Percentiles rank a stretch among this genome's conserved stretches.
phyloP scores from a whole-genome alignment of 1,140 invertebrate genomes.

The Drosophila willistoni region DNA sequence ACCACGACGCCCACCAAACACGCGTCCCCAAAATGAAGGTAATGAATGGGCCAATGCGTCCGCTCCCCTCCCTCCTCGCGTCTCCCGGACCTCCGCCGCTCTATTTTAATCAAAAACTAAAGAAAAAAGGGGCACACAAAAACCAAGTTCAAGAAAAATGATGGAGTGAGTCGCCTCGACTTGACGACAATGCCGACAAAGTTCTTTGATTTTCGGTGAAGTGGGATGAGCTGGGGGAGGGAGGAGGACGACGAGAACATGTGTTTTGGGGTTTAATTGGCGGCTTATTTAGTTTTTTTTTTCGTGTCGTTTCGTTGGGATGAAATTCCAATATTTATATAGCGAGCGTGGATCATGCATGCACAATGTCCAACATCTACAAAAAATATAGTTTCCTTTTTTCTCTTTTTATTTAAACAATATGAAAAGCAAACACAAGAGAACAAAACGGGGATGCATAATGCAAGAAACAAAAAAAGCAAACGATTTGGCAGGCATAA shows the following conservation, averaged over 20 bases:
- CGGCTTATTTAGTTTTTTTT: neutral
- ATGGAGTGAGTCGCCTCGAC: slow-evolving; percentile 21
- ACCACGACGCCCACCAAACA: slow-evolving; percentile 23
- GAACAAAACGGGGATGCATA: slow-evolving; percentile 1
- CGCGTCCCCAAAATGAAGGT: neutral
- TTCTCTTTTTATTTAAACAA: neutral
- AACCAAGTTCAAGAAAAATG: slow-evolving; percentile 19
- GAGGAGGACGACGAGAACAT: neutral
- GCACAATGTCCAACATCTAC: slow-evolving; percentile 1
- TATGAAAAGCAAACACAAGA: slow-evolving; percentile 4
- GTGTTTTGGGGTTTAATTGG: slow-evolving; percentile 37
- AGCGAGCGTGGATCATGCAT: neutral
- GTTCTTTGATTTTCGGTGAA: slow-evolving; percentile 24
- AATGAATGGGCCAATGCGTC: slow-evolving; percentile 3
- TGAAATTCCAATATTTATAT: neutral
- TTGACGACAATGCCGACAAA: slow-evolving; percentile 23
- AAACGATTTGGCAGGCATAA: neutral
- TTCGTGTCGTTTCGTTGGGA: neutral
- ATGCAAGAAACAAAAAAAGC: slow-evolving; percentile 10
- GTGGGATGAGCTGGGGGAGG: neutral
- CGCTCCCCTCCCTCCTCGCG: too few species aligned
- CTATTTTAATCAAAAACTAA: slow-evolving; percentile 30
- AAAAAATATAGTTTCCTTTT: neutral
- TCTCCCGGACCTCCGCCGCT: too few species aligned
- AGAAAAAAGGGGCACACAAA: slow-evolving; percentile 7